Evolutionary conservation across 1,140 invertebrate species (phyloP).

Genomic region (Teleopsis dalmanni): DNA sequence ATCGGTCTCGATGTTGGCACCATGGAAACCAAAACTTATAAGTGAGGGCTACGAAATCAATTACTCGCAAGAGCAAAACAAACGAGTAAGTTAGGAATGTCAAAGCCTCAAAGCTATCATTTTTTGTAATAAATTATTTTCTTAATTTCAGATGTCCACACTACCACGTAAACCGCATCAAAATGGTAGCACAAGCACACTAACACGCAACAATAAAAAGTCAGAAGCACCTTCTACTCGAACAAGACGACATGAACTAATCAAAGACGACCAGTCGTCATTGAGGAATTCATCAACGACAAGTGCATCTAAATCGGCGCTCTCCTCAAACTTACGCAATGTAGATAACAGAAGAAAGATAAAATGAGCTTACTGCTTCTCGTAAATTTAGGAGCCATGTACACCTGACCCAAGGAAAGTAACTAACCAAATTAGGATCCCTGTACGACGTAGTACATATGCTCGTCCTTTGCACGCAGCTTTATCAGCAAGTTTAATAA

Average conservation of each 20-base stretch:
- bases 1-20: conserved; percentile 73
- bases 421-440: conserved; percentile 9
- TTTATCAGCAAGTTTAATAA: too few relatives aligned
- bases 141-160: conserved; percentile 24
- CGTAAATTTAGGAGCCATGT: neutral
- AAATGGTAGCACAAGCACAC: conserved; percentile 30
- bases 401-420: too few relatives aligned
- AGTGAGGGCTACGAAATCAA: conserved; percentile 69
- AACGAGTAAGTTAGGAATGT: conserved; percentile 29
- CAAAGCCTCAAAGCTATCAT: neutral
- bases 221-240: conserved; percentile 10
- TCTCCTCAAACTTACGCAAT: conserved; percentile 39
- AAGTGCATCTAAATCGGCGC: conserved; percentile 24
- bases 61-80: conserved; percentile 62
- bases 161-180: conserved; percentile 33
- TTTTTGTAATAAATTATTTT: neutral
- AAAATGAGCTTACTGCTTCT: too few relatives aligned
- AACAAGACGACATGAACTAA: conserved; percentile 21
- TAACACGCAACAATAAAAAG: conserved; percentile 26
- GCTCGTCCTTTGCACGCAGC: too few relatives aligned
- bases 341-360: conserved; percentile 9
- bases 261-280: conserved; percentile 30
- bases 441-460: too few relatives aligned
- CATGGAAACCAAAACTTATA: conserved; percentile 69
- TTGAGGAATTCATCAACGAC: conserved; percentile 24